These are phyloP conservation scores for Iselma pallidipennis DNA, from an alignment of 2,888 invertebrate species.

Conservation along the genomic window DNA sequence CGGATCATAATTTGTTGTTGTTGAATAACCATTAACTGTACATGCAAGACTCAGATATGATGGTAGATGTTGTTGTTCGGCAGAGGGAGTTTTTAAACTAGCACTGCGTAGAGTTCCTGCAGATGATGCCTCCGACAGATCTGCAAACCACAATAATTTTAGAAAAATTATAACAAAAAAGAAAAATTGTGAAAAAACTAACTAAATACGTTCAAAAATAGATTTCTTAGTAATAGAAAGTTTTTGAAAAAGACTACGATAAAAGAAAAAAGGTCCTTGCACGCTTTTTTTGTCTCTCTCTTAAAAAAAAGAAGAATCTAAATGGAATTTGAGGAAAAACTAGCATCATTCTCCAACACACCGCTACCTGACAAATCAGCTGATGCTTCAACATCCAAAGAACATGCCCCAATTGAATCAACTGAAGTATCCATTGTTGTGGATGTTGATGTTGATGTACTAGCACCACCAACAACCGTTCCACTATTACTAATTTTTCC, in stretches of 20 bases:
- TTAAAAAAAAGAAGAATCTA: neutral
- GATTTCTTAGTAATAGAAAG: neutral
- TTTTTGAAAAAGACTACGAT: neutral
- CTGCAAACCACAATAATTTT: slow-evolving; percentile 43
- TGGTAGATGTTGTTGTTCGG: slow-evolving; percentile 68
- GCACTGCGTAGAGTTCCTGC: slow-evolving; percentile 59
- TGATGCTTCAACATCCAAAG: slow-evolving; percentile 79
- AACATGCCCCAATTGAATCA: slow-evolving; percentile 87
- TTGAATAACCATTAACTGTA: slow-evolving; percentile 88
- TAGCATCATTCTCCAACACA: neutral
- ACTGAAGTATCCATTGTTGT: slow-evolving; percentile 74
- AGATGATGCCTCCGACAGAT: slow-evolving; percentile 58
- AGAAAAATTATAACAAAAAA: slow-evolving; percentile 3
- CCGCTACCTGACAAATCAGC: slow-evolving; percentile 73
- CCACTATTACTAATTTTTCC: neutral
- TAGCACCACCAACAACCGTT: slow-evolving; percentile 44
- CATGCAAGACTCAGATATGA: slow-evolving; percentile 88
- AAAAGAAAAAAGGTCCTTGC: neutral
- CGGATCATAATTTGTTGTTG: slow-evolving; percentile 84
- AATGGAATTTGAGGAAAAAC: neutral
- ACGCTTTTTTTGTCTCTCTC: neutral
- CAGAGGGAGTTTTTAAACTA: slow-evolving; percentile 45
- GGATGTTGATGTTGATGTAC: no score
- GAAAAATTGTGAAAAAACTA: neutral
- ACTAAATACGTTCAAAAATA: neutral